phyloP scores from a whole-genome alignment of 2,888 invertebrate species.

The Heliconius ismenius region DNA sequence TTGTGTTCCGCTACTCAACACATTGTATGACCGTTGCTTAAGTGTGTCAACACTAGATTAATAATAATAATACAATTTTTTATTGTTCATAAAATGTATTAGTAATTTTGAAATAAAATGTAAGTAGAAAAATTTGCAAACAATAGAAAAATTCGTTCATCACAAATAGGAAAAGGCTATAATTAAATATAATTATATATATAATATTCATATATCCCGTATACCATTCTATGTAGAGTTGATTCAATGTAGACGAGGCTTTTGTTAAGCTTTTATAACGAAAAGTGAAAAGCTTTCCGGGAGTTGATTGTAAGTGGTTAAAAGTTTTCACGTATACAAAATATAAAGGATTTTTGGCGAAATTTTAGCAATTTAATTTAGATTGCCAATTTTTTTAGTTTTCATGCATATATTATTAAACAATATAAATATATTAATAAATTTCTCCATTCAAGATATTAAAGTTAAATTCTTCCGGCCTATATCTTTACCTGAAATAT shows the following conservation, averaged over 20 bases:
- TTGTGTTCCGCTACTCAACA: neutral
- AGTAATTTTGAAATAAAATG: too few species aligned
- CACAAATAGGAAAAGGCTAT: neutral
- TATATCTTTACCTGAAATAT: too few species aligned
- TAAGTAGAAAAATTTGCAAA: too few species aligned
- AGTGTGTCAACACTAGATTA: neutral
- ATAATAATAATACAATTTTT: too few species aligned
- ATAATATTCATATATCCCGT: neutral
- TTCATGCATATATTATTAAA: too few species aligned
- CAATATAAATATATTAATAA: too few species aligned
- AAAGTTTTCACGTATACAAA: neutral
- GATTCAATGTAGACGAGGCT: neutral
- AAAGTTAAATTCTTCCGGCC: too few species aligned
- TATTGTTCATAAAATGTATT: too few species aligned
- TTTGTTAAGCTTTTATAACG: slow-evolving; percentile 7
- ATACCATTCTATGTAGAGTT: neutral
- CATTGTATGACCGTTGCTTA: too few species aligned
- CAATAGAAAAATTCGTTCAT: too few species aligned
- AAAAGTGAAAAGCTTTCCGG: slow-evolving; percentile 5
- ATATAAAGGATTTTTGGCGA: neutral
- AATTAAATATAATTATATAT: neutral
- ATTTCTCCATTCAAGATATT: too few species aligned
- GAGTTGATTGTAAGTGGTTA: neutral
- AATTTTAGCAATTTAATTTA: neutral
- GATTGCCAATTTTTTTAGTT: neutral